Evolutionary conservation across 2,888 invertebrate species (phyloP).

Genomic region (Zeuzera pyrina): DNA sequence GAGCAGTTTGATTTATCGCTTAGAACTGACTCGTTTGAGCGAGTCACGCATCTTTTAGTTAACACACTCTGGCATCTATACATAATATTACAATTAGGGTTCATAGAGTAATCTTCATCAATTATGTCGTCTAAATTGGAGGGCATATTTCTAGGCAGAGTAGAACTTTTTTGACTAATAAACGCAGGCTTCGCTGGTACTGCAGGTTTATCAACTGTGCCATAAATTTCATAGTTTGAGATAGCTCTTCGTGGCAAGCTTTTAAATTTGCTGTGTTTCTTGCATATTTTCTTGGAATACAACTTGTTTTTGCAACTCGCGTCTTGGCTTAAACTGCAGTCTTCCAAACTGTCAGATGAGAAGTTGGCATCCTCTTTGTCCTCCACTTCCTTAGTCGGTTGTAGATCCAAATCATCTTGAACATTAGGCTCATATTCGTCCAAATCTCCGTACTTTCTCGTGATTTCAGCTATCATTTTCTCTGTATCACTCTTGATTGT

Average conservation of each 20-base stretch:
- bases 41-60: slow-evolving; percentile 71
- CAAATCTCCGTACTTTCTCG: slow-evolving; percentile 75
- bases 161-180: slow-evolving; percentile 60
- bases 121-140: slow-evolving; percentile 66
- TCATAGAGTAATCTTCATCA: slow-evolving; percentile 51
- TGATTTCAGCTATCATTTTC: slow-evolving; percentile 78
- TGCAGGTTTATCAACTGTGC: slow-evolving; percentile 50
- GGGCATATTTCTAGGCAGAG: slow-evolving; percentile 66
- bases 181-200: slow-evolving; percentile 50
- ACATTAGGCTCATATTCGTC: slow-evolving; percentile 58
- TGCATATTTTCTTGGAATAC: slow-evolving; percentile 67
- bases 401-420: slow-evolving; percentile 43
- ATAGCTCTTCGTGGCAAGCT: slow-evolving; percentile 77
- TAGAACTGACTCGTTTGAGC: slow-evolving; percentile 70
- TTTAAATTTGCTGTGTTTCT: slow-evolving; percentile 64
- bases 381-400: slow-evolving; percentile 48
- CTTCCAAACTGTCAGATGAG: slow-evolving; percentile 86
- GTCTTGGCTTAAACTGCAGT: slow-evolving; percentile 74
- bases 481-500: slow-evolving; percentile 77
- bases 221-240: slow-evolving; percentile 84
- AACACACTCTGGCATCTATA: slow-evolving; percentile 65
- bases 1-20: slow-evolving; percentile 68
- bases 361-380: slow-evolving; percentile 79
- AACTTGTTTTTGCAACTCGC: slow-evolving; percentile 63
- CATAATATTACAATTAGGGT: slow-evolving; percentile 47